Evolutionary conservation across 2,113 vertebrate species (phyloP).

Genomic region (Gymnarchus niloticus): DNA sequence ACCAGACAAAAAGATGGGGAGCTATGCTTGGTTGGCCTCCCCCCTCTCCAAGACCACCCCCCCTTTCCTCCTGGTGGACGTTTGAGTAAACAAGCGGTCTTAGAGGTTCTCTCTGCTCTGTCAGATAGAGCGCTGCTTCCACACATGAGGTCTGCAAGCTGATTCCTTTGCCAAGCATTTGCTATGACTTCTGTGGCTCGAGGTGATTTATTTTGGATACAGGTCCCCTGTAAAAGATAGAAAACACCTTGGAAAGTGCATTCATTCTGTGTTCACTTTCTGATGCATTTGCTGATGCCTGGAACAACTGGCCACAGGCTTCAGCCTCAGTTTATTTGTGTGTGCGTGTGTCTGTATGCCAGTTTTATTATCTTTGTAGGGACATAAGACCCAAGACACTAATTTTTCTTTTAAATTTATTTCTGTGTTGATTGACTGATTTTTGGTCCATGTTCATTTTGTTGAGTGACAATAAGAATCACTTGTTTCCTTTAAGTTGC

Average conservation of each 20-base stretch:
- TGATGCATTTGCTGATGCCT: background rate
- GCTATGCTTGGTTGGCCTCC: background rate
- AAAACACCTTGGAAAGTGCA: background rate
- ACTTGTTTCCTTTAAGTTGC: no score
- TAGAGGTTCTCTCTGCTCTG: background rate
- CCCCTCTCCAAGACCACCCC: background rate
- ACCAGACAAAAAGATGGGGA: background rate
- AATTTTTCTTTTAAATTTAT: no score
- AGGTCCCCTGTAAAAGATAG: background rate
- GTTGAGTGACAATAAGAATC: background rate
- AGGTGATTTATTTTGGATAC: background rate
- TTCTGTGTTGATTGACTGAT: background rate
- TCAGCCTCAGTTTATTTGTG: background rate
- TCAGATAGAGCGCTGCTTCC: background rate
- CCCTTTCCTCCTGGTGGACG: background rate
- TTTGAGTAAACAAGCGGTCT: background rate
- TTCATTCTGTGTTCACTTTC: background rate
- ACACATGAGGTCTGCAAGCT: background rate
- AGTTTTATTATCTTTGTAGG: background rate
- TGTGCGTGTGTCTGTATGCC: background rate
- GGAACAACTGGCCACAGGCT: background rate
- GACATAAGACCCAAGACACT: no score
- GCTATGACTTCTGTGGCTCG: background rate
- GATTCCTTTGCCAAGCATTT: background rate
- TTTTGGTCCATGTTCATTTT: background rate